Base-by-base conservation (phyloP, 1,140 invertebrate species). In the Zaprionus nigranus region DNA sequence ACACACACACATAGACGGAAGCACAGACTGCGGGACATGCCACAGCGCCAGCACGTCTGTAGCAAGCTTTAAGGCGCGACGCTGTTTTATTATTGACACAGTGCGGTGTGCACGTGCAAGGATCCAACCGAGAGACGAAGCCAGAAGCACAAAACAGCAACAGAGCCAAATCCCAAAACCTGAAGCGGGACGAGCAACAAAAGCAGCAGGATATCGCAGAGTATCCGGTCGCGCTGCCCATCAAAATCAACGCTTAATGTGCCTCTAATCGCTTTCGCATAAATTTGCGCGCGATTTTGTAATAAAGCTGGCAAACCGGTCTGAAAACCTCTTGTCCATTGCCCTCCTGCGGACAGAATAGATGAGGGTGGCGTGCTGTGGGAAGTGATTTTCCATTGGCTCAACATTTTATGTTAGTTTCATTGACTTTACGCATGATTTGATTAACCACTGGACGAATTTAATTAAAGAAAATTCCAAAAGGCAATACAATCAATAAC, bases 211-310 rank as follows among this genome's bases (percentile, higher is more conserved):
- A 69, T n/a, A 53, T 34, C 9, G n/a, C 30, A 15, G 34, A 60
- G 43, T 49, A 63, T 75, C 60, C 72, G 71, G 36, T 51, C 49
- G 57, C 12, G 46, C 75, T 86, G 73, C 68, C 83, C 80, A 80
- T 72, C 74, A 78, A 67, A 61, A 75, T 75, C 61, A 68, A 61
- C 71, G 57, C 71, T 90, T 84, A 84, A 88, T 84, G 75, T 68
- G 68, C 60, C 75, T 75, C 79, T 84, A 90, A 88, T 88, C 78
- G 84, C 81, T 81, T 90, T 81, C 84, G 81, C 84, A 88, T 88
- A 84, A 88, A 88, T 84, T 83, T 76, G 40, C 59, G 38, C 65
- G 74, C 64, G 78, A 83, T 59, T 83, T 88, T 88, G 67, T 59
- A 88, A 88, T 88, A 84, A 81, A 84, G 51, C 67, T 38, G 43